A percentile compares a stretch with the other conserved stretches of the same genome.
These are phyloP conservation scores for Excalfactoria chinensis DNA, from an alignment of 2,113 vertebrate species.

Conservation along the genomic window DNA sequence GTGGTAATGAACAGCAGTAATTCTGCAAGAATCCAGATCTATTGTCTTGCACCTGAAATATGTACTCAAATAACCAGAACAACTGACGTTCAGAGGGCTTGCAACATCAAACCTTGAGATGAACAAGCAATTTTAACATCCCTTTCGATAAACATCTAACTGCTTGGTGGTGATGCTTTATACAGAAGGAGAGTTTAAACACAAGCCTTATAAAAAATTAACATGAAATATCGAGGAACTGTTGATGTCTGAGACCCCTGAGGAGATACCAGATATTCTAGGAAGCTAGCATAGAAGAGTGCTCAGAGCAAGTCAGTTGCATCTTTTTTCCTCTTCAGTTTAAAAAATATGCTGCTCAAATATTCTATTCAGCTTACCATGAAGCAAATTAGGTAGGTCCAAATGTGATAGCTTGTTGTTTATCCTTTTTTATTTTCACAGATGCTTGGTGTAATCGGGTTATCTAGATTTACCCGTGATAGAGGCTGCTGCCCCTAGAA, in stretches of 20 bases:
- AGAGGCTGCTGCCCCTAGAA: too few relatives aligned
- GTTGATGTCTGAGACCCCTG: neutral
- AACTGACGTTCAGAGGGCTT: neutral
- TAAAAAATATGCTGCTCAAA: neutral
- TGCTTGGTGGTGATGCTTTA: neutral
- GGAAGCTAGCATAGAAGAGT: neutral
- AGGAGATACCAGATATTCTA: neutral
- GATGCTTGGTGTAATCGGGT: too few relatives aligned
- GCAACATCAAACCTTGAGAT: neutral
- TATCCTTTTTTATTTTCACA: neutral
- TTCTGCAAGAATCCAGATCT: neutral
- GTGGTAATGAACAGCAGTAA: neutral
- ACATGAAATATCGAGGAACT: neutral
- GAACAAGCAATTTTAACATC: neutral
- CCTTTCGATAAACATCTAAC: neutral
- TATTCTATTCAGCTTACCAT: neutral
- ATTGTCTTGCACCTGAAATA: neutral
- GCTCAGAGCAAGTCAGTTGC: neutral
- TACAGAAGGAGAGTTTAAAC: neutral
- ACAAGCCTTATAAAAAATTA: neutral
- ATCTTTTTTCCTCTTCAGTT: neutral
- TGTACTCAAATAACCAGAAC: neutral
- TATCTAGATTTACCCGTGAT: too few relatives aligned
- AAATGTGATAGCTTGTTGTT: accelerated
- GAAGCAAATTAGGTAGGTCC: neutral